These are phyloP conservation scores for Sebastolobus altivelis DNA, from an alignment of 2,797 vertebrate species.

Conservation along the genomic window DNA sequence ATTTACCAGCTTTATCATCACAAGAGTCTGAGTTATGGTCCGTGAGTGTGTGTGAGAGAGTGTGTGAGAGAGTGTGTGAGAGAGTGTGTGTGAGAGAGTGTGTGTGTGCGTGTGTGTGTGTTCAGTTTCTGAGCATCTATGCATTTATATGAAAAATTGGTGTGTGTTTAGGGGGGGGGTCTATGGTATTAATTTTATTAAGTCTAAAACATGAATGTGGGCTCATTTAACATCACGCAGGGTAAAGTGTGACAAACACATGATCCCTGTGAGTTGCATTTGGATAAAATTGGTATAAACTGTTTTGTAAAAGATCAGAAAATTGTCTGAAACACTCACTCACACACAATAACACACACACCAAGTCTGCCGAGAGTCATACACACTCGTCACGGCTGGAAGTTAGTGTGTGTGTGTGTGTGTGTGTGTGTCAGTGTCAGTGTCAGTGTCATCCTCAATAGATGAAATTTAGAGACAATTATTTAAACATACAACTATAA, in stretches of 20 bases:
- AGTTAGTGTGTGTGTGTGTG: neutral
- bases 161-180: no score
- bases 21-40: neutral
- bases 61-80: neutral
- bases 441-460: neutral
- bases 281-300: neutral
- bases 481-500: neutral
- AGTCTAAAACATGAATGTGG: neutral
- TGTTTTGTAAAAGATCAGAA: neutral
- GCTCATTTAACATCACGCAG: neutral
- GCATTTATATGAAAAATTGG: neutral
- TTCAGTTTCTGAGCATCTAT: constrained; percentile 16
- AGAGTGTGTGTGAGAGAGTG: neutral
- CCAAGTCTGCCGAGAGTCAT: neutral
- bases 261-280: neutral
- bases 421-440: constrained; percentile 3
- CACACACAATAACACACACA: neutral
- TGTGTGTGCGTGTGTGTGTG: neutral
- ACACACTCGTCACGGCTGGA: neutral
- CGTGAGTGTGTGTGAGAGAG: neutral
- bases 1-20: neutral
- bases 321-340: neutral
- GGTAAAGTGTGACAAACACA: neutral
- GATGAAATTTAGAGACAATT: neutral
- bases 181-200: neutral